Percentiles rank a stretch among this genome's conserved stretches.
Conservation (phyloP, 53 echinoderm and acorn worm genomes). For the Antedon mediterranea region DNA sequence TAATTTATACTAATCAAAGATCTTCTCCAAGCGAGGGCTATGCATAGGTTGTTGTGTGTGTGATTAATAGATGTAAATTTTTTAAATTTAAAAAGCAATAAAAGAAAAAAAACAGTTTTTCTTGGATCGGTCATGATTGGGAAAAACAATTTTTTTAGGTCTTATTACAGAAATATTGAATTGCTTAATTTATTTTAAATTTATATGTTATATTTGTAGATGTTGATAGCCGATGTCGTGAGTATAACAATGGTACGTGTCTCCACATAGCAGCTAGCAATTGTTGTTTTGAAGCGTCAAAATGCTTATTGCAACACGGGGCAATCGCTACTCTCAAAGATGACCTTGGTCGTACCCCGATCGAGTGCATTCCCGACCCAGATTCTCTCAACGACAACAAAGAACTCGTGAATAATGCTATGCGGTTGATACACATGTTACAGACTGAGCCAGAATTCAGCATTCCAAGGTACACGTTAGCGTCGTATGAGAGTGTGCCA, state of each 20-base stretch:
- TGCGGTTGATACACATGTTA: constrained; percentile 22
- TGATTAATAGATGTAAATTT: too few relatives aligned
- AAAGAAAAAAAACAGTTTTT: too few relatives aligned
- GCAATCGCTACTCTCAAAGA: constrained; percentile 23
- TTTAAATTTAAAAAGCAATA: too few relatives aligned
- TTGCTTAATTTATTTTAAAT: too few relatives aligned
- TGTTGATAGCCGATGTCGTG: constrained; percentile 22
- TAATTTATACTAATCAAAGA: too few relatives aligned
- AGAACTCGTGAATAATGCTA: constrained; percentile 7
- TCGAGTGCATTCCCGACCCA: constrained; percentile 25
- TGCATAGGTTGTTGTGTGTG: too few relatives aligned
- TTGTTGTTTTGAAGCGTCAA: constrained; percentile 25
- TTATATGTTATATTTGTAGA: constrained; percentile 3
- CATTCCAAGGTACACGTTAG: constrained; percentile 20
- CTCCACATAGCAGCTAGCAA: constrained; percentile 35
- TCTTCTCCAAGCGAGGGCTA: too few relatives aligned
- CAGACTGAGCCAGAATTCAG: constrained; percentile 20
- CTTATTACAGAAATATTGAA: too few relatives aligned
- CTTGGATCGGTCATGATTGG: too few relatives aligned
- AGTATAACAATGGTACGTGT: constrained; percentile 31
- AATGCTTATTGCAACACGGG: constrained; percentile 33
- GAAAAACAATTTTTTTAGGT: too few relatives aligned
- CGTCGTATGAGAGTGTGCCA: constrained; percentile 25
- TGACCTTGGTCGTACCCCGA: constrained; percentile 12
- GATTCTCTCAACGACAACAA: background rate